These are phyloP conservation scores for Carcharodon carcharias DNA, from an alignment of 2,797 vertebrate genomes.

Conservation along the genomic window DNA sequence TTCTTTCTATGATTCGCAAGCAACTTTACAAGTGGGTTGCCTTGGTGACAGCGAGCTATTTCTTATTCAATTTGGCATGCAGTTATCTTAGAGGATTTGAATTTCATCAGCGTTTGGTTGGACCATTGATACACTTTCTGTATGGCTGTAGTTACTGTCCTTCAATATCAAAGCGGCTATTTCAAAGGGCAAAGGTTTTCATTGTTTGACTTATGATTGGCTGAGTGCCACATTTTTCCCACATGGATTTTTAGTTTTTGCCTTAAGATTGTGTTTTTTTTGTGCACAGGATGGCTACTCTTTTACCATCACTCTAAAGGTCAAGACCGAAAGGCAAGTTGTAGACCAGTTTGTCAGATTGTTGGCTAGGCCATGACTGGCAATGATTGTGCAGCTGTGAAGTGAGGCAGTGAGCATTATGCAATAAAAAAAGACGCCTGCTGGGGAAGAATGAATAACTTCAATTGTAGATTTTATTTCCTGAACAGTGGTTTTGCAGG, in stretches of 20 bases:
- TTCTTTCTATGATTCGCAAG: not conserved
- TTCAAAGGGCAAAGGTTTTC: not conserved
- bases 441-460: not conserved
- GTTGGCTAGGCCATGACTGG: not conserved
- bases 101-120: not conserved
- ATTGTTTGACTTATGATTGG: not conserved
- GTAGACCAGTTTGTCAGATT: not conserved
- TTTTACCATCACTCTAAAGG: too few species aligned
- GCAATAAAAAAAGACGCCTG: not conserved
- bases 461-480: constrained; percentile 7
- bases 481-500: constrained; percentile 9
- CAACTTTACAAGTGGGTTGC: constrained; percentile 4
- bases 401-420: not conserved
- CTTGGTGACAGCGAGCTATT: not conserved
- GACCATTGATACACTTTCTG: not conserved
- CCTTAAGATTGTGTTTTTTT: not conserved
- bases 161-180: not conserved
- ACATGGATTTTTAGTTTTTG: not conserved
- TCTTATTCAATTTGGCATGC: not conserved
- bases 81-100: constrained; percentile 23
- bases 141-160: not conserved
- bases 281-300: too few species aligned
- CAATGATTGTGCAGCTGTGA: not conserved
- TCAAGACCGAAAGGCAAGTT: not conserved
- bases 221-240: not conserved